These are phyloP conservation scores for Morus bassanus DNA, from an alignment of 2,797 vertebrate genomes.

Conservation along the genomic window DNA sequence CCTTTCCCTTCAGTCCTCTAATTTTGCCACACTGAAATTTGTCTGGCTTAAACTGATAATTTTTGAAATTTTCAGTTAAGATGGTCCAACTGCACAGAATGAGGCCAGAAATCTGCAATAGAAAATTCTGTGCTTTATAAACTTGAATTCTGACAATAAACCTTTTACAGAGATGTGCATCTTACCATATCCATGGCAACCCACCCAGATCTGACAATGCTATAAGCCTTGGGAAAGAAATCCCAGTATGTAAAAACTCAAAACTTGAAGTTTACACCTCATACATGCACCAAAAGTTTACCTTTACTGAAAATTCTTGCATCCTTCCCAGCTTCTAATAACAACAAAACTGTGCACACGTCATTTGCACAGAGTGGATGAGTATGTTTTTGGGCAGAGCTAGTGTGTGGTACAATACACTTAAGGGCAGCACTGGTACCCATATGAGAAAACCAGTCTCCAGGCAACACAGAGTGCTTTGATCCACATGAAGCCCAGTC, in stretches of 20 bases:
- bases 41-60: not conserved
- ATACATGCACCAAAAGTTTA: not conserved
- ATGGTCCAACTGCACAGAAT: not conserved
- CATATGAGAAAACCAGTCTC: not conserved
- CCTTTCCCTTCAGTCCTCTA: not conserved
- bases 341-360: not conserved
- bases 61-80: not conserved
- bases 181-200: not conserved
- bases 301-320: not conserved
- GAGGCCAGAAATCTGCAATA: not conserved
- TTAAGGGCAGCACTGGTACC: not conserved
- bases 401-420: accelerated
- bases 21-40: not conserved
- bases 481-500: not conserved
- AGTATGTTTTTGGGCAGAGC: not conserved
- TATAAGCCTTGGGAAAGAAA: not conserved
- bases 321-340: not conserved
- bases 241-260: not conserved
- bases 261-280: not conserved
- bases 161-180: not conserved
- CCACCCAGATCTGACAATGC: not conserved
- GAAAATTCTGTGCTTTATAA: not conserved
- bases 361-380: not conserved
- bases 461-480: not conserved
- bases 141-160: not conserved